Conservation (phyloP, 1,140 invertebrate genomes). For the Ooceraea biroi region DNA sequence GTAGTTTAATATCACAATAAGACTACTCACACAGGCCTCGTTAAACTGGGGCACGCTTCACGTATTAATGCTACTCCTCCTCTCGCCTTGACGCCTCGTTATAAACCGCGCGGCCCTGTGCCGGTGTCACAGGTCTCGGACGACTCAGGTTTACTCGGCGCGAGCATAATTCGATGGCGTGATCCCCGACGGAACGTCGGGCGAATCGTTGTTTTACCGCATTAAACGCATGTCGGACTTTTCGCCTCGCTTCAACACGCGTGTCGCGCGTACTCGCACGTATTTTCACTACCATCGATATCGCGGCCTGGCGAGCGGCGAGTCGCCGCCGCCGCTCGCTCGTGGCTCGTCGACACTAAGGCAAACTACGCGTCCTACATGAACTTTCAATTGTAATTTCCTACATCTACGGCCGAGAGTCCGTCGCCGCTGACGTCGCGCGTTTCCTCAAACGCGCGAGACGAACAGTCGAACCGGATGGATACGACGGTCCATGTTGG, state of each 20-base stretch:
- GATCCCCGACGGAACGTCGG: conserved; percentile 39
- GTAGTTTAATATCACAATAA: conserved; percentile 87
- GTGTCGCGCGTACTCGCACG: not conserved
- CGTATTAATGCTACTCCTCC: conserved; percentile 60
- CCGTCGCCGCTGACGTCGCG: not conserved
- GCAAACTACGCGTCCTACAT: conserved; percentile 9
- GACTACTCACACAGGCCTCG: conserved; percentile 85
- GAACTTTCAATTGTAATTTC: conserved; percentile 27
- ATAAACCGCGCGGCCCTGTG: conserved; percentile 64
- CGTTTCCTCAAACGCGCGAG: not conserved
- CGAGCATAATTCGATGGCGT: conserved; percentile 65
- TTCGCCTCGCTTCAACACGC: conserved; percentile 9
- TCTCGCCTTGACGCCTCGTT: conserved; percentile 71
- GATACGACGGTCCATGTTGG: conserved; percentile 39
- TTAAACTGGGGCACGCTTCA: conserved; percentile 81
- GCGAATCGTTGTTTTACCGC: conserved; percentile 58
- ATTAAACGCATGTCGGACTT: not conserved
- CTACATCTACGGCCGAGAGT: conserved; percentile 14
- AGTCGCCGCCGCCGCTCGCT: not conserved
- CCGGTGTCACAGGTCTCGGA: conserved; percentile 45
- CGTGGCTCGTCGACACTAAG: not conserved
- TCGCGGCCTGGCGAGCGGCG: too few species aligned
- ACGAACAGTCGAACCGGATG: conserved; percentile 21
- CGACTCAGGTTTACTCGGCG: conserved; percentile 60
- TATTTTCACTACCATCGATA: not conserved